Evolutionary conservation across 2,888 invertebrate species (phyloP), one percentile per base, ranked within the genome.

Genomic region (Oligia latruncula): DNA sequence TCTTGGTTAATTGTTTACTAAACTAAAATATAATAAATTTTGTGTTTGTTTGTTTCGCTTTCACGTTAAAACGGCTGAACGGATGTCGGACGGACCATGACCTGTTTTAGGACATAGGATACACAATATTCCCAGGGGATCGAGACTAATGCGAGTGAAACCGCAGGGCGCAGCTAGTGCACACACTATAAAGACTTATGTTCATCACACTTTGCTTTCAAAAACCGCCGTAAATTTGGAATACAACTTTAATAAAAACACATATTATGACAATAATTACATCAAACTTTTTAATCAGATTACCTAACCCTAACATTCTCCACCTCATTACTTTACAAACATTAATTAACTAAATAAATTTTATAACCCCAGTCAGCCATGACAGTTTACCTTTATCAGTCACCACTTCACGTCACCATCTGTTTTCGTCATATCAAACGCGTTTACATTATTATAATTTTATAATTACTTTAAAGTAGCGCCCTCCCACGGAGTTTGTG

Each of bases 381-480:
- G 87, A 88, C 87, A 87, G 75, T 65, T 68, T 74, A 85, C 86
- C 90, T 83, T 80, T 81, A 84, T 89, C 90, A 82, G 78, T 88
- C 83, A 29, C 68, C 90, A 82, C 89, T 62, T 73, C 29, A 73
- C 68, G 81, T 80, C 89, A 83, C 88, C 88, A 85, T 75, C 80
- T 85, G 84, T 88, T 88, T 79, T 81, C 77, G 79, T 87, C 87
- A 79, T 80, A 77, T 82, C 78, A 81, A 75, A 80, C 78, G 77
- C 83, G 78, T 72, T 78, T 77, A 78, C 23, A 64, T 86, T 80
- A 88, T 83, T 71, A 82, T 88, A 84, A 88, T 85, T 85, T 83
- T 81, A 82, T 82, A 77, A 80, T 83, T 73, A 80, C 79, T 77
- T 74, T 60, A 72, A 64, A 77, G 68, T 77, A 78, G 78, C 74